A percentile compares a stretch with the other conserved stretches of the same genome.
Evolutionary conservation across 1,140 invertebrate genomes (phyloP).

Genomic region (Heliothis subflexa): DNA sequence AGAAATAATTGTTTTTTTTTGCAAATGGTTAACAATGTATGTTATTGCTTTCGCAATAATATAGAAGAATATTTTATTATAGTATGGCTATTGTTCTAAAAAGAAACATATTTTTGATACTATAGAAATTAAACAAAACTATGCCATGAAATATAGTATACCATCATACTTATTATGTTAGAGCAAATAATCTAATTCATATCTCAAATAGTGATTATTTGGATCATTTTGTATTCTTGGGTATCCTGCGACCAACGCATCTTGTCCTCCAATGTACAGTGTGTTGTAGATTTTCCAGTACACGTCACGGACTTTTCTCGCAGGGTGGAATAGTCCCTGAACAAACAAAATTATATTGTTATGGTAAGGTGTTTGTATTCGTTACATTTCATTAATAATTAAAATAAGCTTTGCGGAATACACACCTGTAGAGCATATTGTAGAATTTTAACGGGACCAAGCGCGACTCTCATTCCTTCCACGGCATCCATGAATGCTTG

Average conservation of each 20-base stretch:
- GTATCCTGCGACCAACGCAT: conserved; percentile 99
- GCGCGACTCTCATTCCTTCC: conserved; percentile 97
- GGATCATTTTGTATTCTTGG: conserved; percentile 97
- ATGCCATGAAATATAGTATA: conserved; percentile 54
- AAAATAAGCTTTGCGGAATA: not conserved
- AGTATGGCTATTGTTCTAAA: conserved; percentile 21
- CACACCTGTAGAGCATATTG: conserved; percentile 97
- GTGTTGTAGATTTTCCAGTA: conserved; percentile 99
- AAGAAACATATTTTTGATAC: conserved; percentile 16
- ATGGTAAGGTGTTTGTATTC: too few species aligned
- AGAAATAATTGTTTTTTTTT: not conserved
- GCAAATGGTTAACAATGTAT: not conserved
- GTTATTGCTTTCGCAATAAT: not conserved
- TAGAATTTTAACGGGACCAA: conserved; percentile 98
- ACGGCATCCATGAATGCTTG: conserved; percentile 99
- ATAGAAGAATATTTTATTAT: not conserved
- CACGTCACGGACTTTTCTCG: conserved; percentile 99
- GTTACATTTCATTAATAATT: too few species aligned
- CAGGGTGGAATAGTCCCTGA: conserved; percentile 99
- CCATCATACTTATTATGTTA: conserved; percentile 56
- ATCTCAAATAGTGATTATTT: conserved; percentile 97
- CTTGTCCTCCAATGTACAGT: conserved; percentile 99
- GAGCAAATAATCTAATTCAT: conserved; percentile 96
- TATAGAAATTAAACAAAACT: conserved; percentile 54
- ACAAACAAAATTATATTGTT: conserved; percentile 51